These are phyloP conservation scores for Melanophora roralis DNA, from an alignment of 2,888 invertebrate genomes.

Conservation along the genomic window DNA sequence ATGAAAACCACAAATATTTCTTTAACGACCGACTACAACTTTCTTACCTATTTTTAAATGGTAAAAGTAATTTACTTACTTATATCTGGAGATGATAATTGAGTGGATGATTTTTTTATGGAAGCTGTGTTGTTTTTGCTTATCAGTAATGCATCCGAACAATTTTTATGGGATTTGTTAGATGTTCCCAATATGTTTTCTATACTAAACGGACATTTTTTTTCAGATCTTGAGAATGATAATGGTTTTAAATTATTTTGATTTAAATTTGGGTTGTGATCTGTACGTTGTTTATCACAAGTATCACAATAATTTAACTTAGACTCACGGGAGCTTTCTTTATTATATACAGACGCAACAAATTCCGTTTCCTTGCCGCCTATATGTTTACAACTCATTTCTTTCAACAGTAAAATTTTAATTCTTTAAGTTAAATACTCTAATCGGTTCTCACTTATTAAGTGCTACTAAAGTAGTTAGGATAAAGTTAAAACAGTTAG, in stretches of 20 bases:
- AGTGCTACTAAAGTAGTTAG: slow-evolving; percentile 33
- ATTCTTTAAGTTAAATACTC: slow-evolving; percentile 1
- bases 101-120: background rate
- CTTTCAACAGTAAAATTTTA: background rate
- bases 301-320: slow-evolving; percentile 24
- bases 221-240: background rate
- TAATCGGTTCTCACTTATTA: slow-evolving; percentile 36
- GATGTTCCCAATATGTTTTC: slow-evolving; percentile 37
- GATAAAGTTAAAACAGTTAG: slow-evolving; percentile 21
- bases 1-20: too few species aligned
- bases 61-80: slow-evolving; percentile 20
- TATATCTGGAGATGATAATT: background rate
- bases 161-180: slow-evolving; percentile 7
- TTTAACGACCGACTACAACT: too few species aligned
- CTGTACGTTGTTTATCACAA: background rate
- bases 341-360: slow-evolving; percentile 13
- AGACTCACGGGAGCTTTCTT: slow-evolving; percentile 17
- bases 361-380: slow-evolving; percentile 15
- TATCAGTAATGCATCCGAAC: background rate
- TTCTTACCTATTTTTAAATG: too few species aligned
- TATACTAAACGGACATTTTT: slow-evolving; percentile 35
- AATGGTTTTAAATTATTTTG: background rate
- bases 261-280: background rate
- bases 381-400: slow-evolving; percentile 26
- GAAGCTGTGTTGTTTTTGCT: background rate